phyloP scores from a whole-genome alignment of 2,797 vertebrate species.

The Tadarida brasiliensis region DNA sequence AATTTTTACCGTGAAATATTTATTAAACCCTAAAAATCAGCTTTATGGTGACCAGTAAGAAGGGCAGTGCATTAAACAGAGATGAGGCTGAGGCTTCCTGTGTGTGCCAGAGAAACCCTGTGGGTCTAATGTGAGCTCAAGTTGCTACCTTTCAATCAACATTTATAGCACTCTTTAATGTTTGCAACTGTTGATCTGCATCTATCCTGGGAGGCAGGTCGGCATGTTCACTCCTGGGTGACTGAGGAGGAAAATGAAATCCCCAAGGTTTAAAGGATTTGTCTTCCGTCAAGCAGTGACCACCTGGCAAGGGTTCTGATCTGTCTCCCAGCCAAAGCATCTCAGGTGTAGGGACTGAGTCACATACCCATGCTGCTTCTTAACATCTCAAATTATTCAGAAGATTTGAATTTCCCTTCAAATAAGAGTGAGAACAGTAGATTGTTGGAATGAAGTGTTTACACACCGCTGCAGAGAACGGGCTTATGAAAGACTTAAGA shows the following conservation, averaged over 20 bases:
- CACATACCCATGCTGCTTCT: neutral
- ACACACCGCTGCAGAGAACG: conserved; percentile 35
- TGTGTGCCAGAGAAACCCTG: neutral
- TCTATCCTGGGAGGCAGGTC: neutral
- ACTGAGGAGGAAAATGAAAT: conserved; percentile 45
- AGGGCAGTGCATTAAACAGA: neutral
- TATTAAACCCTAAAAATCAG: conserved; percentile 42
- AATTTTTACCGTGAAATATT: conserved; percentile 30
- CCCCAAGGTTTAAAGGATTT: conserved; percentile 52
- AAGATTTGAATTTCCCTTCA: conserved; percentile 32
- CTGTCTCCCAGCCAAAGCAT: neutral
- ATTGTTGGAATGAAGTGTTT: conserved; percentile 52
- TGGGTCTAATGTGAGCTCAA: neutral
- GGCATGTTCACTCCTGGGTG: neutral
- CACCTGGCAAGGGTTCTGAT: neutral
- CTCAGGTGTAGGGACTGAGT: neutral
- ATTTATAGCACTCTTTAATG: neutral
- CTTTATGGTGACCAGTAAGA: neutral
- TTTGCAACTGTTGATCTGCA: neutral
- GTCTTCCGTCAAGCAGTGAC: conserved; percentile 4
- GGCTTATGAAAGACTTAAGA: conserved; percentile 58
- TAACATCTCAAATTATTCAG: conserved; percentile 11
- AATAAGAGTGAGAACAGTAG: conserved; percentile 15
- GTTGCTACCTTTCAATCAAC: neutral
- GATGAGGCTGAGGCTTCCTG: neutral